Conservation (phyloP, 2,797 vertebrate species). For the Clarias pachynema region DNA sequence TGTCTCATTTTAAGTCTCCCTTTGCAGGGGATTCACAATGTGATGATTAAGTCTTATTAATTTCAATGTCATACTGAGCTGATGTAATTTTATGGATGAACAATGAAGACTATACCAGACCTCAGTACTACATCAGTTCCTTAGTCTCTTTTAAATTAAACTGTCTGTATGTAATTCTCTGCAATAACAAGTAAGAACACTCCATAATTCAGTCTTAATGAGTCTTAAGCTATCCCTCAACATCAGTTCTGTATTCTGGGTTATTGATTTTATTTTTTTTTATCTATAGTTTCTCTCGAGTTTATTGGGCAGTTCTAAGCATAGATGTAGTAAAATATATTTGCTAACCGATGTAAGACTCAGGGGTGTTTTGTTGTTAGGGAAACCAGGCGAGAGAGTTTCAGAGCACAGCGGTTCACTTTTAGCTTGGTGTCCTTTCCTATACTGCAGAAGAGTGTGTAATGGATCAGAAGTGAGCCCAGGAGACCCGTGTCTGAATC, state of each 20-base stretch:
- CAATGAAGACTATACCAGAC: slow-evolving; percentile 48
- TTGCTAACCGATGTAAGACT: slow-evolving; percentile 30
- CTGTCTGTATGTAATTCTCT: slow-evolving; percentile 24
- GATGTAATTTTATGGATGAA: slow-evolving; percentile 63
- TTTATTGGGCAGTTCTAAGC: slow-evolving; percentile 30
- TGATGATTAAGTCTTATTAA: slow-evolving; percentile 72
- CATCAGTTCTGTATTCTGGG: neutral
- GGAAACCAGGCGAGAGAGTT: slow-evolving; percentile 55
- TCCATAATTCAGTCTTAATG: slow-evolving; percentile 22
- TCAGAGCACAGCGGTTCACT: slow-evolving; percentile 55
- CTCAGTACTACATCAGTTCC: slow-evolving; percentile 18
- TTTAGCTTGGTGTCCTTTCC: slow-evolving; percentile 52
- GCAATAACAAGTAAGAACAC: slow-evolving; percentile 3
- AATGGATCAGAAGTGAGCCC: slow-evolving; percentile 67
- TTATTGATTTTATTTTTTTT: neutral
- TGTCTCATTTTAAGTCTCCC: slow-evolving; percentile 46
- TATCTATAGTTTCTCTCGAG: neutral
- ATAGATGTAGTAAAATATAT: slow-evolving; percentile 34
- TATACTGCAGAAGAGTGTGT: slow-evolving; percentile 66
- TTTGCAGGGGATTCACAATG: slow-evolving; percentile 58
- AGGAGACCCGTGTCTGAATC: slow-evolving; percentile 74
- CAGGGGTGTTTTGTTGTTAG: slow-evolving; percentile 56
- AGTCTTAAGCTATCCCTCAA: neutral
- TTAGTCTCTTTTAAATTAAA: slow-evolving; percentile 31
- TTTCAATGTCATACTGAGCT: slow-evolving; percentile 65